Conservation (phyloP, 2,888 invertebrate genomes). For the Synergus gifuensis region DNA sequence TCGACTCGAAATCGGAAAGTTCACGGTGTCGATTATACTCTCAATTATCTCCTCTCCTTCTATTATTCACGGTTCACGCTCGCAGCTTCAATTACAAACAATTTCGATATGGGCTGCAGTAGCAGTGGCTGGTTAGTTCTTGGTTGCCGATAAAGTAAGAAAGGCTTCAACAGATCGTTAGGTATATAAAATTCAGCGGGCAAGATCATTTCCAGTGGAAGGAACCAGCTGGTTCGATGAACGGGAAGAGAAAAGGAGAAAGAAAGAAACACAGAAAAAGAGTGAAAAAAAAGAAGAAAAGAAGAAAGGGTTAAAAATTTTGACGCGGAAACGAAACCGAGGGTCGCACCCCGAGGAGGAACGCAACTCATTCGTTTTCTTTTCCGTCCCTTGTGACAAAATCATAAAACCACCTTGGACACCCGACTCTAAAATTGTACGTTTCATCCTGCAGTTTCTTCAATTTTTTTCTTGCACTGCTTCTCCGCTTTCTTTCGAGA, state of each 20-base stretch:
- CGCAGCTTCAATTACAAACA: slow-evolving; percentile 29
- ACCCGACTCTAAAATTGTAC: slow-evolving; percentile 56
- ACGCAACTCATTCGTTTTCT: slow-evolving; percentile 47
- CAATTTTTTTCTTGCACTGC: slow-evolving; percentile 55
- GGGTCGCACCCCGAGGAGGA: slow-evolving; percentile 23
- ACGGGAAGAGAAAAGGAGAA: slow-evolving; percentile 41
- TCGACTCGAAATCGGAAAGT: background rate
- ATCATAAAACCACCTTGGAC: slow-evolving; percentile 48
- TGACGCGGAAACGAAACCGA: slow-evolving; percentile 25
- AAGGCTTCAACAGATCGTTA: slow-evolving; percentile 35
- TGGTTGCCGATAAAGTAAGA: slow-evolving; percentile 23
- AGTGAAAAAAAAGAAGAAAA: background rate
- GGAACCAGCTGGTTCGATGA: slow-evolving; percentile 12
- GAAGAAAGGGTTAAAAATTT: slow-evolving; percentile 46
- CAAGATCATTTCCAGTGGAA: slow-evolving; percentile 17
- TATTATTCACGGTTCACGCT: slow-evolving; percentile 36
- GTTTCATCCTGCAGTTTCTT: slow-evolving; percentile 58
- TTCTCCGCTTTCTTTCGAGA: slow-evolving; percentile 53
- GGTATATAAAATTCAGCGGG: slow-evolving; percentile 22
- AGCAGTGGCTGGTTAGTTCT: slow-evolving; percentile 25
- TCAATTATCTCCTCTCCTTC: slow-evolving; percentile 30
- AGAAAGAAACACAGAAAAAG: slow-evolving; percentile 26
- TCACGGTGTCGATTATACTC: slow-evolving; percentile 28
- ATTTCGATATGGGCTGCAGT: slow-evolving; percentile 26
- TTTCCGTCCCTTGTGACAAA: slow-evolving; percentile 45